phyloP scores from a whole-genome alignment of 1,140 invertebrate species.

The Oncopodura yosiiana region DNA sequence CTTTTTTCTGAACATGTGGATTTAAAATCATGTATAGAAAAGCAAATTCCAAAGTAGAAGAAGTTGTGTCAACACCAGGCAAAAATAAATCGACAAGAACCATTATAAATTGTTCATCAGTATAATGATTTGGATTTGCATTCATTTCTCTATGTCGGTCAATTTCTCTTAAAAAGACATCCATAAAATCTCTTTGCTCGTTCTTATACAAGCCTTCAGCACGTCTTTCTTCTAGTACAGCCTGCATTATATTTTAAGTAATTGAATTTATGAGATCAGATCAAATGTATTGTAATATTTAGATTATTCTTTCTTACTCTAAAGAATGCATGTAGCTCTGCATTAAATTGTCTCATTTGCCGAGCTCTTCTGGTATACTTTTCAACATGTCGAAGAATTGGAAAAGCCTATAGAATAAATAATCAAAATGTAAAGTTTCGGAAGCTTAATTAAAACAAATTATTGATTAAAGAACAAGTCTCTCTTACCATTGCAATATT shows the following conservation, averaged over 20 bases:
- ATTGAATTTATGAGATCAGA: too few species aligned
- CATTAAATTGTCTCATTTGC: too few species aligned
- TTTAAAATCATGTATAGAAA: slow-evolving; percentile 20
- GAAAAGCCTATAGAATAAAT: too few species aligned
- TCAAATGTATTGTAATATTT: too few species aligned
- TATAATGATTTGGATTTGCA: neutral
- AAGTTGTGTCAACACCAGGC: slow-evolving; percentile 13
- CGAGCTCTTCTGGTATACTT: too few species aligned
- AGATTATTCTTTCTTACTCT: too few species aligned
- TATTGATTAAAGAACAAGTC: too few species aligned
- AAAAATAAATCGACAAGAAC: slow-evolving; percentile 41
- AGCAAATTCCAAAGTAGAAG: slow-evolving; percentile 14
- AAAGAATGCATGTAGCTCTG: too few species aligned
- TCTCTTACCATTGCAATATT: slow-evolving; percentile 2
- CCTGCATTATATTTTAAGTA: neutral
- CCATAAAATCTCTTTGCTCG: slow-evolving; percentile 15
- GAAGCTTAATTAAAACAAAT: too few species aligned
- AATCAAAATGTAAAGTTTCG: too few species aligned
- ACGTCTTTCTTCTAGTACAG: slow-evolving; percentile 7
- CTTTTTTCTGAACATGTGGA: slow-evolving; percentile 21
- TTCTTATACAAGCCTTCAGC: neutral
- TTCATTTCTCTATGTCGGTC: neutral
- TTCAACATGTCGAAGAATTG: too few species aligned
- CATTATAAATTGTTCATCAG: slow-evolving; percentile 29
- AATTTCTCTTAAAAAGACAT: slow-evolving; percentile 22